A percentile compares a stretch with the other conserved stretches of the same genome.
phyloP scores from a whole-genome alignment of 2,797 vertebrate genomes.

The Steatocranus sp. region DNA sequence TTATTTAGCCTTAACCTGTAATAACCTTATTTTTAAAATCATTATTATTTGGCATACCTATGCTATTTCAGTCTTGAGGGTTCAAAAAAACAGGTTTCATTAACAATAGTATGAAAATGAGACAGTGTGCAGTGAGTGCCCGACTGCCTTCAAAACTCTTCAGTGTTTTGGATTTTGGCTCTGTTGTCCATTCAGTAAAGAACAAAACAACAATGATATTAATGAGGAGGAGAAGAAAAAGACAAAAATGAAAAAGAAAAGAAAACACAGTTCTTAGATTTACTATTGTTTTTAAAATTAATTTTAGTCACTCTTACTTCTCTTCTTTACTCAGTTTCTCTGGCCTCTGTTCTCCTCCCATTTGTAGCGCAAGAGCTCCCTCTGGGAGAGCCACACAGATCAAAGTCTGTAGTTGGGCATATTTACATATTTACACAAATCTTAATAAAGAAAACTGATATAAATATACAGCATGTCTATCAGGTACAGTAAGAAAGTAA shows the following conservation, averaged over 20 bases:
- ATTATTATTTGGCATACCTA: background rate
- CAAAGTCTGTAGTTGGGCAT: background rate
- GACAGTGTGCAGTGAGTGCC: background rate
- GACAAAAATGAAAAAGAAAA: background rate
- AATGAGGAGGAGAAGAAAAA: background rate
- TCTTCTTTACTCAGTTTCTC: background rate
- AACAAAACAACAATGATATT: background rate
- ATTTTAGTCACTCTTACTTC: constrained; percentile 6
- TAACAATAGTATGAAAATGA: background rate
- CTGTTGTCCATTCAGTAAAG: background rate
- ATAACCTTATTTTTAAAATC: background rate
- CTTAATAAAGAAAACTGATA: background rate
- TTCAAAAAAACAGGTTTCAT: background rate
- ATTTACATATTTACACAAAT: constrained; percentile 35
- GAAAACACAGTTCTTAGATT: background rate
- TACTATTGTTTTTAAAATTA: background rate
- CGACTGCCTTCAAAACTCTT: background rate
- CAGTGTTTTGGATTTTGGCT: background rate
- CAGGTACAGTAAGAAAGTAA: background rate
- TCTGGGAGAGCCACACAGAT: constrained; percentile 63
- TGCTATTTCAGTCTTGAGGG: background rate
- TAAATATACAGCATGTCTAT: background rate
- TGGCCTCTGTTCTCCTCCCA: constrained; percentile 22
- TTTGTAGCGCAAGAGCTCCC: constrained; percentile 77
- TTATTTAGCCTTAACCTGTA: background rate